Evolutionary conservation across 2,113 vertebrate genomes (phyloP).

Genomic region (Spermophilus dauricus): DNA sequence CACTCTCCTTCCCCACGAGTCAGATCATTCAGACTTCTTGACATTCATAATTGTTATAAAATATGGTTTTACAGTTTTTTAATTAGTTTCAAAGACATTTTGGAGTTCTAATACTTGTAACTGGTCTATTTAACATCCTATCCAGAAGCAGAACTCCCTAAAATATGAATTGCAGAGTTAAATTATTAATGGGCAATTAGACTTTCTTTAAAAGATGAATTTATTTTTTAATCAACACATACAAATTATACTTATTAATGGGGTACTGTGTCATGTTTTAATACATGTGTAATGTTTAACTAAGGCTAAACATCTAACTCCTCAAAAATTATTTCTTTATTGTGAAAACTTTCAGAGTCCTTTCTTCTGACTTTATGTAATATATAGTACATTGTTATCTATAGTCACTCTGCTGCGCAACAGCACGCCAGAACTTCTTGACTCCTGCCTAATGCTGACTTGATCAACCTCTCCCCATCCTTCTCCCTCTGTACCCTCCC

Average conservation of each 20-base stretch:
- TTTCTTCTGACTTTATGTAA: background rate
- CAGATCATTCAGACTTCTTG: background rate
- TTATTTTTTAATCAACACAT: background rate
- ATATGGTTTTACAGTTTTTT: background rate
- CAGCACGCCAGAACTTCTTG: background rate
- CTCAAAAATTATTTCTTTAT: background rate
- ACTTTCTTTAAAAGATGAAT: background rate
- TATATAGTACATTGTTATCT: background rate
- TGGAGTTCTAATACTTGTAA: background rate
- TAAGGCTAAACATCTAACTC: background rate
- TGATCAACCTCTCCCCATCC: background rate
- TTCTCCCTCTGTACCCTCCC: too few species aligned
- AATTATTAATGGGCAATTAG: background rate
- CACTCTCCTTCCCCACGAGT: background rate
- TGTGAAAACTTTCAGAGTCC: background rate
- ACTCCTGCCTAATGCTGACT: too few species aligned
- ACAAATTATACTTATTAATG: background rate
- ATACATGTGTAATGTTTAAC: background rate
- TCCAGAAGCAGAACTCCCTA: background rate
- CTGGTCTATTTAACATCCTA: background rate
- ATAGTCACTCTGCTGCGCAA: too few species aligned
- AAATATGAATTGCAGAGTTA: background rate
- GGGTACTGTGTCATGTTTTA: background rate
- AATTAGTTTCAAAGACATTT: slow-evolving; percentile 38
- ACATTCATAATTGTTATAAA: background rate